Conservation (phyloP, 2,113 vertebrate genomes). For the Leuciscus idus region DNA sequence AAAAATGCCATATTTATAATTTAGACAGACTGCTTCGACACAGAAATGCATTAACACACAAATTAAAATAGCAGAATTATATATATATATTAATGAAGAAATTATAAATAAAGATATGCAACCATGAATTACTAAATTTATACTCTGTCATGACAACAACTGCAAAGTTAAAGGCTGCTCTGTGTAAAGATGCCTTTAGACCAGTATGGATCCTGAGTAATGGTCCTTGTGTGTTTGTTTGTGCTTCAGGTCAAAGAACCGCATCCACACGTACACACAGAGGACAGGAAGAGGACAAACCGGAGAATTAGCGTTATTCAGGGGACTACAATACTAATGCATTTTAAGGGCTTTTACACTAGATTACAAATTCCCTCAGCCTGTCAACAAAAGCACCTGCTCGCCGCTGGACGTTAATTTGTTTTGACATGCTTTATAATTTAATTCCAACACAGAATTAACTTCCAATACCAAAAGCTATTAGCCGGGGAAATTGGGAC, state of each 20-base stretch:
- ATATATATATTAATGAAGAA: not conserved
- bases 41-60: not conserved
- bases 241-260: conserved; percentile 25
- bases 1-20: not conserved
- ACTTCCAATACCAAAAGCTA: conserved; percentile 69
- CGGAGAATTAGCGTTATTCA: conserved; percentile 29
- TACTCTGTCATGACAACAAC: not conserved
- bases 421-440: conserved; percentile 78
- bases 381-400: conserved; percentile 71
- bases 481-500: conserved; percentile 60
- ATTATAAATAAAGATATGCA: not conserved
- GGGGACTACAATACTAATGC: conserved; percentile 52
- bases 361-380: conserved; percentile 73
- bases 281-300: conserved; percentile 48
- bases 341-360: conserved; percentile 60
- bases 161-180: not conserved
- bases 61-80: too few species aligned
- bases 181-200: not conserved
- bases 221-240: conserved; percentile 19
- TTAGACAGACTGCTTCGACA: not conserved
- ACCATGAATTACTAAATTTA: not conserved
- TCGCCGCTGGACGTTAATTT: conserved; percentile 75
- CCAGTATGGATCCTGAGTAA: not conserved
- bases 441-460: conserved; percentile 76
- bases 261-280: conserved; percentile 18